Conservation (phyloP, 1,140 invertebrate genomes). For the Listronotus oregonensis region DNA sequence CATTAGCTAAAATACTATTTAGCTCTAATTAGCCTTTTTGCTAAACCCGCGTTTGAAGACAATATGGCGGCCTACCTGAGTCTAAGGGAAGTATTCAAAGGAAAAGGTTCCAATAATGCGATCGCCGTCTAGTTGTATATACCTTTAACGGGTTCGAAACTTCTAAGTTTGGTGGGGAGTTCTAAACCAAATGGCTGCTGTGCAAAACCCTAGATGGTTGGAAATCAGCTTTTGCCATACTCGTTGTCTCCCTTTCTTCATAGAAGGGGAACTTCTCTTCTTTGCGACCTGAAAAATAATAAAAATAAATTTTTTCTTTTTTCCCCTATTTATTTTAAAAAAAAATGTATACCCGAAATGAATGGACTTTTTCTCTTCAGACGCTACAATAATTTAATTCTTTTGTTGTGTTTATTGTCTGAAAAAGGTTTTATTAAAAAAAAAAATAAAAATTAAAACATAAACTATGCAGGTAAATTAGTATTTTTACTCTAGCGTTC, state of each 20-base stretch:
- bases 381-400: no score
- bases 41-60: conserved; percentile 68
- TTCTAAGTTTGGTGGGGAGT: conserved; percentile 77
- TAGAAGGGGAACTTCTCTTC: conserved; percentile 93
- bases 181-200: conserved; percentile 88
- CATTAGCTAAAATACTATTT: conserved; percentile 64
- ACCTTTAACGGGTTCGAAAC: conserved; percentile 75
- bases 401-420: no score
- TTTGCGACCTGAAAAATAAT: conserved; percentile 65
- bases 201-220: conserved; percentile 87
- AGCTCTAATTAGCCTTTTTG: conserved; percentile 72
- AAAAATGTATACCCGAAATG: no score
- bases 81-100: conserved; percentile 84
- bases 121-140: conserved; percentile 88
- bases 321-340: no score
- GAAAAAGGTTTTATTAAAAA: no score
- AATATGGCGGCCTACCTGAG: conserved; percentile 82
- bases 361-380: no score
- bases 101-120: conserved; percentile 78
- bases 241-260: conserved; percentile 69
- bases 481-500: no score
- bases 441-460: no score
- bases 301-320: not conserved
- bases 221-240: conserved; percentile 85
- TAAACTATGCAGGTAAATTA: no score